Conservation (phyloP, 2,888 invertebrate species). For the Chorisops tibialis region DNA sequence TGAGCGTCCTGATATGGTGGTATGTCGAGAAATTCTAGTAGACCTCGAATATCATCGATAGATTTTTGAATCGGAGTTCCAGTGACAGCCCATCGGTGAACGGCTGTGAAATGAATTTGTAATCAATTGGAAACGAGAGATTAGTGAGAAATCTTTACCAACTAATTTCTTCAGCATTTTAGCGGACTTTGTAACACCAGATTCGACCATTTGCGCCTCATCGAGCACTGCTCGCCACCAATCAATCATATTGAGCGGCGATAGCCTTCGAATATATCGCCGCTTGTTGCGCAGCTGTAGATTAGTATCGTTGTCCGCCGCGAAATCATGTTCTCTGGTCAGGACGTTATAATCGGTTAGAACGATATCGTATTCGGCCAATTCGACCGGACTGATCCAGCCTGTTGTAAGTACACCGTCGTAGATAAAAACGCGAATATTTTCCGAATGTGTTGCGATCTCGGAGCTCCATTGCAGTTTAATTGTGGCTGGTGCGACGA, state of each 20-base stretch:
- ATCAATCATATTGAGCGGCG: conserved; percentile 64
- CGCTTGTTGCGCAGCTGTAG: conserved; percentile 57
- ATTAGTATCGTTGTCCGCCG: conserved; percentile 52
- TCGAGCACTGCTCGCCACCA: conserved; percentile 79
- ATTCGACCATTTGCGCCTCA: conserved; percentile 78
- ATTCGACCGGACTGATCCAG: conserved; percentile 57
- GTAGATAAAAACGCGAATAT: conserved; percentile 57
- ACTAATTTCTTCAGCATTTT: conserved; percentile 48
- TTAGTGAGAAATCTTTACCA: conserved; percentile 32
- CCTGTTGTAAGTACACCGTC: conserved; percentile 46
- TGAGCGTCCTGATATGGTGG: conserved; percentile 40
- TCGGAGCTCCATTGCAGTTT: conserved; percentile 71
- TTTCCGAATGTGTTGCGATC: conserved; percentile 58
- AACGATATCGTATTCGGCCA: conserved; percentile 67
- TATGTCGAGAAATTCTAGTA: conserved; percentile 51
- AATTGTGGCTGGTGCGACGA: conserved; percentile 67
- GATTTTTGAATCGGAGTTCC: conserved; percentile 68
- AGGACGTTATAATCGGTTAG: conserved; percentile 68
- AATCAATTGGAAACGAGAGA: not conserved
- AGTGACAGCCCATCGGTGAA: conserved; percentile 71
- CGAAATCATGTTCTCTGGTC: conserved; percentile 60
- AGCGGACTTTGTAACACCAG: conserved; percentile 57
- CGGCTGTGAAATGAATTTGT: conserved; percentile 42
- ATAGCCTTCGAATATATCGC: conserved; percentile 61
- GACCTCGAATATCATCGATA: conserved; percentile 53